Evolutionary conservation across 2,888 invertebrate species (phyloP).

Genomic region (Halocaridina rubra): DNA sequence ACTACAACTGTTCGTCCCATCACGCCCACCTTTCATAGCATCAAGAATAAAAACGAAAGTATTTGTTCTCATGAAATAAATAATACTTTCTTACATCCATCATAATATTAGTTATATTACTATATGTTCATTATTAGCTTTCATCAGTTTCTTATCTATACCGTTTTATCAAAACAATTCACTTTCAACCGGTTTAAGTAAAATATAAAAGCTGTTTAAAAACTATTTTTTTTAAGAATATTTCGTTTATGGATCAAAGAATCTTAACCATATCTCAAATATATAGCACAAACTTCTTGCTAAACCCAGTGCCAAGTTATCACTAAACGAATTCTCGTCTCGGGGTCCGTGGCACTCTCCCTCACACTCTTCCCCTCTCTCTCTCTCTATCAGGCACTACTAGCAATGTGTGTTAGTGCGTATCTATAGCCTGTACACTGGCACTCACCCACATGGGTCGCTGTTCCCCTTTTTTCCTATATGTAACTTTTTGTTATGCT

Average conservation of each 20-base stretch:
- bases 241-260: too few species aligned
- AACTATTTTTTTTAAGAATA: too few species aligned
- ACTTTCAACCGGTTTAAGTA: too few species aligned
- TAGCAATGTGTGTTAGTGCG: too few species aligned
- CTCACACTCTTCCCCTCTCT: neutral
- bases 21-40: neutral
- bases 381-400: neutral
- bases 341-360: neutral
- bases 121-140: too few species aligned
- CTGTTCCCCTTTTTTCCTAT: too few species aligned
- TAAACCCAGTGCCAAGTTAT: neutral
- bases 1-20: conserved; percentile 3
- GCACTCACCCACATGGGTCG: neutral
- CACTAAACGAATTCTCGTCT: neutral
- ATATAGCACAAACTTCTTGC: neutral
- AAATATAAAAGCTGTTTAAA: too few species aligned
- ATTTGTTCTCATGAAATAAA: neutral
- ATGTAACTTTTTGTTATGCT: neutral
- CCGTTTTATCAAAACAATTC: too few species aligned
- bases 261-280: neutral
- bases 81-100: too few species aligned
- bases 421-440: neutral
- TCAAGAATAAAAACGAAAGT: neutral
- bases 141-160: too few species aligned
- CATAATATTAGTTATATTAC: too few species aligned